These are phyloP conservation scores for Stomorhina lunata DNA, from an alignment of 2,888 invertebrate genomes.

Conservation along the genomic window DNA sequence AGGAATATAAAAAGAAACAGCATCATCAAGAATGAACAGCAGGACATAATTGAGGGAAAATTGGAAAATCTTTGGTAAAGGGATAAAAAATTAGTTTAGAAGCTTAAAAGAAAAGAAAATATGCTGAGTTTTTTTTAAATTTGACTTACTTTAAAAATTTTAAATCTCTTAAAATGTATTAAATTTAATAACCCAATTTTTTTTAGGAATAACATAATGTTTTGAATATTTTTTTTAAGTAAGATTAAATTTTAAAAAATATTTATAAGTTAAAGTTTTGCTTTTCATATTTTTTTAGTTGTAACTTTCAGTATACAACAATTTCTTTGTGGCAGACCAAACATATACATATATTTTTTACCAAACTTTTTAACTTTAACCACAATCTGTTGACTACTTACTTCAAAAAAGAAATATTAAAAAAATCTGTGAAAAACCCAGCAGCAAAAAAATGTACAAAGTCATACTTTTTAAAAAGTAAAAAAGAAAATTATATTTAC, in stretches of 20 bases:
- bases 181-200: no score
- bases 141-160: no score
- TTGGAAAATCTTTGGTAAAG: background rate
- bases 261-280: background rate
- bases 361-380: background rate
- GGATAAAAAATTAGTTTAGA: no score
- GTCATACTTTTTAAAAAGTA: background rate
- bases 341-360: background rate
- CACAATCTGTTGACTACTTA: conserved; percentile 34
- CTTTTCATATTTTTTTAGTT: background rate
- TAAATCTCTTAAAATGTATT: no score
- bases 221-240: no score
- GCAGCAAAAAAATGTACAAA: background rate
- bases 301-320: background rate
- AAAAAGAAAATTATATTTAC: conserved; percentile 37
- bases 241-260: no score
- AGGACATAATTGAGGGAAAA: background rate
- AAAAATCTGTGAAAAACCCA: background rate
- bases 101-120: no score
- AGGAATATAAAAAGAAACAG: background rate
- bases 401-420: background rate
- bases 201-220: no score
- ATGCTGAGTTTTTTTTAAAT: no score
- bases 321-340: background rate
- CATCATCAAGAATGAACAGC: background rate